Evolutionary conservation across 2,888 invertebrate species (phyloP).

Genomic region (Chymomyza procnemis): DNA sequence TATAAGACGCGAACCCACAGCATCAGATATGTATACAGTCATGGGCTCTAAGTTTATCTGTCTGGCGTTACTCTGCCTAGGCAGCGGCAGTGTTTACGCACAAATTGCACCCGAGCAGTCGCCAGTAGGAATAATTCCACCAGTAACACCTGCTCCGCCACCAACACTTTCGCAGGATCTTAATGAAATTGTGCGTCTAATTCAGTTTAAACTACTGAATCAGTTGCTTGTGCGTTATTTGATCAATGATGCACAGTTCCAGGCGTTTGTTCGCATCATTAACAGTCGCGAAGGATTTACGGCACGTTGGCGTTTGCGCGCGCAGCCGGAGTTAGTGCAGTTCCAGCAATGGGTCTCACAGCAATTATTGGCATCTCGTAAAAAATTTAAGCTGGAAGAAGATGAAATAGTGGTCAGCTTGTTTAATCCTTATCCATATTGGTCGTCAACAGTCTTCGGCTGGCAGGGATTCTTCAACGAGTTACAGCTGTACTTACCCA

Average conservation of each 20-base stretch:
- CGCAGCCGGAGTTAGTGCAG: constrained; percentile 69
- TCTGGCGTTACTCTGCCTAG: constrained; percentile 39
- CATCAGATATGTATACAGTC: neutral
- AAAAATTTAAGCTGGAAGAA: constrained; percentile 56
- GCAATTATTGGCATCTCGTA: constrained; percentile 54
- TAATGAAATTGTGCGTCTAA: constrained; percentile 50
- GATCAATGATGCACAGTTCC: constrained; percentile 72
- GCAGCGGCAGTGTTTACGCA: constrained; percentile 12
- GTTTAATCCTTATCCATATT: constrained; percentile 56
- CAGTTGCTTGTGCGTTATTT: constrained; percentile 64
- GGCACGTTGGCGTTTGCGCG: constrained; percentile 55
- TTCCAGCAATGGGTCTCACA: constrained; percentile 64
- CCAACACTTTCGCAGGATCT: constrained; percentile 56
- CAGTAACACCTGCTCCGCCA: constrained; percentile 29
- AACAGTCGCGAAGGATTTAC: constrained; percentile 60
- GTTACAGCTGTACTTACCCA: constrained; percentile 63
- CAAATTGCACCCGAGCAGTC: neutral
- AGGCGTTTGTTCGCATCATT: constrained; percentile 68
- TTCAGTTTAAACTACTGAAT: constrained; percentile 59
- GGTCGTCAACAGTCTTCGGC: constrained; percentile 64
- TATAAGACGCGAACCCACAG: neutral
- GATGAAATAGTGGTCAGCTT: constrained; percentile 51
- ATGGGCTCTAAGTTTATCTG: constrained; percentile 40
- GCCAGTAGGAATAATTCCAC: neutral
- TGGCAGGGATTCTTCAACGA: constrained; percentile 74